These are phyloP conservation scores for Centropyge bicolor DNA, from an alignment of 2,797 vertebrate species.

Conservation along the genomic window DNA sequence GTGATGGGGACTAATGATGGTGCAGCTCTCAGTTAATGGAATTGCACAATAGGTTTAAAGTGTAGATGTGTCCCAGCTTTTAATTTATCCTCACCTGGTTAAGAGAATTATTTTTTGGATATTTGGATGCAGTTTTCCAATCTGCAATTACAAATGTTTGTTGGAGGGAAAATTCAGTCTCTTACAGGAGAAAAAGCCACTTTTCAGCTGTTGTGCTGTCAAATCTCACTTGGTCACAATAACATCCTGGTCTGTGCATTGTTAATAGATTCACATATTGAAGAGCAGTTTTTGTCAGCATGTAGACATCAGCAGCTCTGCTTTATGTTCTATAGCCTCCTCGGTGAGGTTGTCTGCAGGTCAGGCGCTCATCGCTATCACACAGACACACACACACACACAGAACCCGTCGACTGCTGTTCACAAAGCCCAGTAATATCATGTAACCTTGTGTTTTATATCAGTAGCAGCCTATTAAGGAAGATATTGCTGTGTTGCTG, in stretches of 20 bases:
- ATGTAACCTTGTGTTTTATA: conserved; percentile 74
- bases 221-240: conserved; percentile 3
- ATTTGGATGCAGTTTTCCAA: not conserved
- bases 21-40: conserved; percentile 18
- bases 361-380: conserved; percentile 48
- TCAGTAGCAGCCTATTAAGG: conserved; percentile 60
- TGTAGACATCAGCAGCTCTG: conserved; percentile 21
- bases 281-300: conserved; percentile 9
- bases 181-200: not conserved
- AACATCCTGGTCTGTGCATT: not conserved
- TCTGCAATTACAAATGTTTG: not conserved
- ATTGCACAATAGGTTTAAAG: not conserved
- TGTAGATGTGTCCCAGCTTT: not conserved
- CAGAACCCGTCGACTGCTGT: conserved; percentile 35
- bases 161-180: not conserved
- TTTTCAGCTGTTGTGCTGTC: conserved; percentile 5
- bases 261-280: not conserved
- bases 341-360: conserved; percentile 62
- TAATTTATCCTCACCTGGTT: not conserved
- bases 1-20: not conserved
- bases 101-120: not conserved
- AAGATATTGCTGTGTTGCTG: conserved; percentile 44
- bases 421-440: conserved; percentile 52
- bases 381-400: conserved; percentile 27
- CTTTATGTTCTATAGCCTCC: conserved; percentile 35